These are phyloP conservation scores for Leptodactylus fuscus DNA, from an alignment of 2,113 vertebrate genomes.

Conservation along the genomic window DNA sequence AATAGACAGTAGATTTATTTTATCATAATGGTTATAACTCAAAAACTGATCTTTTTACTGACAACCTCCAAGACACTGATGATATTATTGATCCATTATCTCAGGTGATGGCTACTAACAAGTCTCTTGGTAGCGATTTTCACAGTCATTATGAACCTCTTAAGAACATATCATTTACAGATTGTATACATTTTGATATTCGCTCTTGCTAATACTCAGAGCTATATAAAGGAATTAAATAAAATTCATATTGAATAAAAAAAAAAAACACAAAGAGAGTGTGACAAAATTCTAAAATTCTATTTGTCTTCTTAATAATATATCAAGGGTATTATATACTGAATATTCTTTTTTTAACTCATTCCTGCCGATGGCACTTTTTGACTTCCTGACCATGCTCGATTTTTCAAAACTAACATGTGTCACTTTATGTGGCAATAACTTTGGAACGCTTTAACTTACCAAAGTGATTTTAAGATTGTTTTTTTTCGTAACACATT, in stretches of 20 bases:
- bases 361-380: too few species aligned
- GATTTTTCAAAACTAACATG: too few species aligned
- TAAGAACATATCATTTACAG: neutral
- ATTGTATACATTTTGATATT: neutral
- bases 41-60: too few species aligned
- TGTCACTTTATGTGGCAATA: too few species aligned
- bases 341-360: too few species aligned
- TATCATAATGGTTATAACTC: neutral
- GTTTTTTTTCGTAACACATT: too few species aligned
- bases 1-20: neutral
- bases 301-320: neutral
- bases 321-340: too few species aligned
- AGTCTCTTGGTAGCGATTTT: neutral
- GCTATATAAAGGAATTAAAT: neutral
- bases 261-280: neutral
- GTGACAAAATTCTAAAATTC: neutral
- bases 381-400: too few species aligned
- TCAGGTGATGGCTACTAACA: neutral
- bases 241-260: too few species aligned
- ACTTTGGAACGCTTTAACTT: too few species aligned
- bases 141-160: neutral
- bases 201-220: neutral
- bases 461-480: too few species aligned
- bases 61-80: neutral
- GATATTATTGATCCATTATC: conserved; percentile 1